Percentiles rank a stretch among this genome's conserved stretches.
phyloP scores from a whole-genome alignment of 2,888 invertebrate species.

The Conistra vaccinii region DNA sequence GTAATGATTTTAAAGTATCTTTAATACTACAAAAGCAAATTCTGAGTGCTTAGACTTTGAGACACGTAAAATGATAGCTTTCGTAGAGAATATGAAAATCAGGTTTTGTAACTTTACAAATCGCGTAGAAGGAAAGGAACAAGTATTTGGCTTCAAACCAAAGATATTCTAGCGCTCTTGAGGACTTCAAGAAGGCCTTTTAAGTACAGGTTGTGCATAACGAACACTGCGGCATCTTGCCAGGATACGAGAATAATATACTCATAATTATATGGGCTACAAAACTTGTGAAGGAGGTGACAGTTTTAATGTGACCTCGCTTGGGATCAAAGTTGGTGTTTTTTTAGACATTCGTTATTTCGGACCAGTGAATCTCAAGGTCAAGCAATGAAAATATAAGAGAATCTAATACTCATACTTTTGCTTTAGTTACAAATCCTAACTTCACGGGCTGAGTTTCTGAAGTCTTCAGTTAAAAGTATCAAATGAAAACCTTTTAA shows the following conservation, averaged over 20 bases:
- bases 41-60: neutral
- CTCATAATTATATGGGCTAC: slow-evolving; percentile 41
- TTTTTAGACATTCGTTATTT: slow-evolving; percentile 3
- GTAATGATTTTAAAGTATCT: neutral
- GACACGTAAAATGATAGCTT: slow-evolving; percentile 4
- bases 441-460: neutral
- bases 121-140: slow-evolving; percentile 20
- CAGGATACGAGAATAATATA: slow-evolving; percentile 54
- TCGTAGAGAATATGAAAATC: slow-evolving; percentile 9
- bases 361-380: slow-evolving; percentile 2
- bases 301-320: neutral
- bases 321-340: slow-evolving; percentile 16
- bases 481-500: neutral
- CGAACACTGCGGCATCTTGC: slow-evolving; percentile 55
- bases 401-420: neutral
- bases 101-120: slow-evolving; percentile 18
- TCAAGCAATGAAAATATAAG: neutral
- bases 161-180: slow-evolving; percentile 38
- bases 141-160: slow-evolving; percentile 53
- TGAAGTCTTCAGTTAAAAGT: neutral
- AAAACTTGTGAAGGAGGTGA: slow-evolving; percentile 14
- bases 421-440: neutral
- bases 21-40: neutral
- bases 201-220: slow-evolving; percentile 42
- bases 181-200: slow-evolving; percentile 42